Percentiles rank a stretch among this genome's conserved stretches.
phyloP scores from a whole-genome alignment of 2,797 vertebrate genomes.

The Mus caroli region DNA sequence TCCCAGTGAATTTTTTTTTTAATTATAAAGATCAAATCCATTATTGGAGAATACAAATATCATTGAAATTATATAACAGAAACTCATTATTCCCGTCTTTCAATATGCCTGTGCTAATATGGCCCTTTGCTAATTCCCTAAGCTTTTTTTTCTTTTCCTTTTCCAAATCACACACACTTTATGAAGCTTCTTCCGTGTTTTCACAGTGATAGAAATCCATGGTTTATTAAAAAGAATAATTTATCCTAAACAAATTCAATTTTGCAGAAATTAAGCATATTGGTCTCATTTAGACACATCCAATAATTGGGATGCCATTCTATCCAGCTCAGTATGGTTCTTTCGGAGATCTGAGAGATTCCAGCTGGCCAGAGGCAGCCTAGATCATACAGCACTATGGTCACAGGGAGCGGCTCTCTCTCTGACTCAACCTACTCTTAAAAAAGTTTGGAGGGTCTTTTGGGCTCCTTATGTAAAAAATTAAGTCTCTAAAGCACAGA shows the following conservation, averaged over 20 bases:
- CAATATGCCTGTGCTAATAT: slow-evolving; percentile 51
- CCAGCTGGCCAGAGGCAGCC: rapidly evolving
- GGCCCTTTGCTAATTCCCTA: slow-evolving; percentile 28
- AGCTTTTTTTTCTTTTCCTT: slow-evolving; percentile 63
- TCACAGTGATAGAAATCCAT: slow-evolving; percentile 5
- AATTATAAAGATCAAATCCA: slow-evolving; percentile 79
- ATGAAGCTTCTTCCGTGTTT: slow-evolving; percentile 6
- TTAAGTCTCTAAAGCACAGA: not conserved
- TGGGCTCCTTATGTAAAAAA: not conserved
- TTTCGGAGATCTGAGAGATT: not conserved
- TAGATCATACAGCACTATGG: rapidly evolving
- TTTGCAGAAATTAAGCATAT: slow-evolving; percentile 63
- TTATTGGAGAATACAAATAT: slow-evolving; percentile 78
- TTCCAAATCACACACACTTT: slow-evolving; percentile 50
- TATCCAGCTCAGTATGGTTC: not conserved
- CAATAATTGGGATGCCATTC: not conserved
- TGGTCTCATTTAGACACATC: not conserved
- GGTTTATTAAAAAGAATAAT: slow-evolving; percentile 38
- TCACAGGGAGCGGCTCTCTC: not conserved
- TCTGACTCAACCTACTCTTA: not conserved
- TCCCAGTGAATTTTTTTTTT: slow-evolving; percentile 78
- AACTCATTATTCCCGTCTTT: slow-evolving; percentile 75
- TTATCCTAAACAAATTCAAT: slow-evolving; percentile 64
- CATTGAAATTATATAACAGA: slow-evolving; percentile 72
- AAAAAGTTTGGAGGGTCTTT: not conserved